phyloP scores from a whole-genome alignment of 2,888 invertebrate genomes.

The Netelia melanura region DNA sequence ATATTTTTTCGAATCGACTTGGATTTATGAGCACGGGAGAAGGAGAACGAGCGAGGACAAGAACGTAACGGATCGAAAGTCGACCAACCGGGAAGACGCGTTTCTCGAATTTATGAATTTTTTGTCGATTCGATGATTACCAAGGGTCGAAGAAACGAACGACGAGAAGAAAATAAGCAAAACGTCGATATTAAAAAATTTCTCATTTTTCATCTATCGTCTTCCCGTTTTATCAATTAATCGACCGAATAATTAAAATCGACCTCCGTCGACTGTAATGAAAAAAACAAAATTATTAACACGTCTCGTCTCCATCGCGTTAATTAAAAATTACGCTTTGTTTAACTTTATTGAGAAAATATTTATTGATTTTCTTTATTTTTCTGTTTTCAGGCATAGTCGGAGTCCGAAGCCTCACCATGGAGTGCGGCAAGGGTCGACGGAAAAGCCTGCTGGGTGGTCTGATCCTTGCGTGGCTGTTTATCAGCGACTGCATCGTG shows the following conservation, averaged over 20 bases:
- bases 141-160: not conserved
- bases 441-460: constrained; percentile 82
- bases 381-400: constrained; percentile 80
- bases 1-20: not conserved
- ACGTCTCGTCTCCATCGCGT: no score
- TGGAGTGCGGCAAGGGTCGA: constrained; percentile 84
- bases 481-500: constrained; percentile 81
- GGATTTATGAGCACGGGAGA: not conserved
- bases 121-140: not conserved
- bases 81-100: constrained; percentile 31
- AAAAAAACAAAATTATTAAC: no score
- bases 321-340: no score
- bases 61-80: constrained; percentile 21
- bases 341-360: not conserved
- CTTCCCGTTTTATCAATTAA: not conserved
- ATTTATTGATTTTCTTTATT: not conserved
- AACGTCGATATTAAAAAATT: constrained; percentile 18
- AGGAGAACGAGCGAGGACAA: not conserved
- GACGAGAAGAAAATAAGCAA: not conserved
- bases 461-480: constrained; percentile 82
- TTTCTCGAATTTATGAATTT: constrained; percentile 41
- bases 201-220: not conserved
- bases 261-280: not conserved
- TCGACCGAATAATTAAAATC: not conserved
- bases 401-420: constrained; percentile 81